Evolutionary conservation across 1,140 invertebrate species (phyloP).

Genomic region (Pemphigus obesinymphae): DNA sequence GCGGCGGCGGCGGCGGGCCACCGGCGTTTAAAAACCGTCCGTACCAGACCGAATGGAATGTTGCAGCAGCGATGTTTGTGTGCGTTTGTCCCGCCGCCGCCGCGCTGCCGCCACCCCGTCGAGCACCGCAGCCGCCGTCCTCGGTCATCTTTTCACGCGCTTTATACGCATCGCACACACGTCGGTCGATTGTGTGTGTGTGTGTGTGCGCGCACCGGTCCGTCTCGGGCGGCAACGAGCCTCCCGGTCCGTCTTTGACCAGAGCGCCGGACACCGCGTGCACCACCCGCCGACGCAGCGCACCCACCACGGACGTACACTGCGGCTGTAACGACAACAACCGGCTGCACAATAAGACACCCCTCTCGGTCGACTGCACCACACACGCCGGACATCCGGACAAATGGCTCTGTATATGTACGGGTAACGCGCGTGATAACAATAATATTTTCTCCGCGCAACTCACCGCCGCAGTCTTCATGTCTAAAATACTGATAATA

Average conservation of each 20-base stretch:
- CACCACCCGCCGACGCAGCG: not conserved
- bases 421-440: too few relatives aligned
- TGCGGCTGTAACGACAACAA: not conserved
- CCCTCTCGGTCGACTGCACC: too few relatives aligned
- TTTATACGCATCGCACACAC: not conserved
- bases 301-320: not conserved
- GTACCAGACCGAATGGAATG: constrained; percentile 36
- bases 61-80: not conserved
- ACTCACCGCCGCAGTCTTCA: too few relatives aligned
- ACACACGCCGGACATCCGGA: too few relatives aligned
- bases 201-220: too few relatives aligned
- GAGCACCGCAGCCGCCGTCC: not conserved
- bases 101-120: constrained; percentile 17
- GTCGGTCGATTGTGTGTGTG: not conserved
- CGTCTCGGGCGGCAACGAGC: not conserved
- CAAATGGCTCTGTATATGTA: too few relatives aligned
- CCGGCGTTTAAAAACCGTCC: constrained; percentile 34
- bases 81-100: not conserved
- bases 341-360: too few relatives aligned
- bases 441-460: too few relatives aligned
- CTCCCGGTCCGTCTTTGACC: not conserved
- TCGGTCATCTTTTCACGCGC: constrained; percentile 29
- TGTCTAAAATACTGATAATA: too few relatives aligned
- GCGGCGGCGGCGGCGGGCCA: constrained; percentile 21
- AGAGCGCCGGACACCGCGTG: not conserved